Evolutionary conservation across 2,888 invertebrate genomes (phyloP).

Genomic region (Ormyrus nitidulus): DNA sequence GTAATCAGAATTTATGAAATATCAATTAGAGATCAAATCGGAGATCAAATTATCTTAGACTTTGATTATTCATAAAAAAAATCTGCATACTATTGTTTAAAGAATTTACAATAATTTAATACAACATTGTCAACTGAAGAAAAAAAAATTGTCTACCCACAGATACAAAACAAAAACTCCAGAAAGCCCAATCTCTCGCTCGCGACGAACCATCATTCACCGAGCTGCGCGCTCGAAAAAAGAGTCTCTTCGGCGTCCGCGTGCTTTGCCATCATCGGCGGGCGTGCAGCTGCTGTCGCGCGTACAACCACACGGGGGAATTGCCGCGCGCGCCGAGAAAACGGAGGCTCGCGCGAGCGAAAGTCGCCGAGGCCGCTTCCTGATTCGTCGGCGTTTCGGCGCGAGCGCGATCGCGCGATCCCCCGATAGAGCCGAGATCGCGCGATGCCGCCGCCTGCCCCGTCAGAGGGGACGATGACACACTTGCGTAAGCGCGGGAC

Average conservation of each 20-base stretch:
- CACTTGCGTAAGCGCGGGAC: not conserved
- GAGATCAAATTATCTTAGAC: no score
- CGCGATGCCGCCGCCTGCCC: not conserved
- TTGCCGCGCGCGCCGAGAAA: not conserved
- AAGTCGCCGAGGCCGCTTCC: not conserved
- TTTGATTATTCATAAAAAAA: no score
- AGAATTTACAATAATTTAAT: no score
- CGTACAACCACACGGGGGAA: not conserved
- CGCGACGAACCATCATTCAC: not conserved
- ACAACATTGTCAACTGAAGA: no score
- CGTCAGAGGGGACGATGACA: not conserved
- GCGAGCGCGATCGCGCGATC: constrained; percentile 36
- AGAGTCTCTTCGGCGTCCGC: no score
- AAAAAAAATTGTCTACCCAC: no score
- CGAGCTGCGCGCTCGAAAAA: not conserved
- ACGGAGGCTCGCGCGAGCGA: constrained; percentile 8
- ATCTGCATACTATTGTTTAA: no score
- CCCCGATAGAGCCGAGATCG: not conserved
- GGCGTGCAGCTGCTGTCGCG: no score
- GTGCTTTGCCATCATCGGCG: no score
- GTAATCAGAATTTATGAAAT: no score
- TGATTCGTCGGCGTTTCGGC: constrained; percentile 15
- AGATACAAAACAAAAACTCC: not conserved
- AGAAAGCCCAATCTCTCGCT: not conserved
- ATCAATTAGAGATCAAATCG: no score